A percentile compares a stretch with the other conserved stretches of the same genome.
phyloP scores from a whole-genome alignment of 2,113 vertebrate genomes.

The Gadus macrocephalus region DNA sequence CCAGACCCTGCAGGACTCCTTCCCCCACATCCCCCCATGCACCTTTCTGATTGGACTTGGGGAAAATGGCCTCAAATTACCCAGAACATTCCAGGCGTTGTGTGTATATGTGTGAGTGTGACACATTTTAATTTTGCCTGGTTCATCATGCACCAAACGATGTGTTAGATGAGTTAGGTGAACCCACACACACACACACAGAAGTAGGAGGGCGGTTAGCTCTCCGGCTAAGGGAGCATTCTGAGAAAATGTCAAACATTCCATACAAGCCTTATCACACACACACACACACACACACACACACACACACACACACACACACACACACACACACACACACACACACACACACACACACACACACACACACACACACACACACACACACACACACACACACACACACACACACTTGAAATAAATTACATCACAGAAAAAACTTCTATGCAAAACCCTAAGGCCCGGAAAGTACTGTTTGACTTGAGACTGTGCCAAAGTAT shows the following conservation, averaged over 20 bases:
- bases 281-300: conserved; percentile 7
- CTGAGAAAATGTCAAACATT: conserved; percentile 66
- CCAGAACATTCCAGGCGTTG: not conserved
- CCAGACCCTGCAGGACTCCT: no score
- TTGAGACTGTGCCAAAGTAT: no score
- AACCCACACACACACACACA: conserved; percentile 2
- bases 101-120: not conserved
- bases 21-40: not conserved
- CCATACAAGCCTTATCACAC: conserved; percentile 56
- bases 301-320: no score
- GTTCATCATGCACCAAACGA: not conserved
- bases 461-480: no score
- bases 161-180: not conserved
- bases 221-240: conserved; percentile 24
- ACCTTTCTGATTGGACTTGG: not conserved
- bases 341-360: no score
- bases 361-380: no score
- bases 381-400: no score
- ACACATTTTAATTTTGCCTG: conserved; percentile 10
- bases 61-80: not conserved
- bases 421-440: no score
- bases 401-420: no score
- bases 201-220: not conserved
- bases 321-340: no score
- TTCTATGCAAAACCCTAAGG: no score